These are phyloP conservation scores for Unio delphinus DNA, from an alignment of 2,888 invertebrate species.

Conservation along the genomic window DNA sequence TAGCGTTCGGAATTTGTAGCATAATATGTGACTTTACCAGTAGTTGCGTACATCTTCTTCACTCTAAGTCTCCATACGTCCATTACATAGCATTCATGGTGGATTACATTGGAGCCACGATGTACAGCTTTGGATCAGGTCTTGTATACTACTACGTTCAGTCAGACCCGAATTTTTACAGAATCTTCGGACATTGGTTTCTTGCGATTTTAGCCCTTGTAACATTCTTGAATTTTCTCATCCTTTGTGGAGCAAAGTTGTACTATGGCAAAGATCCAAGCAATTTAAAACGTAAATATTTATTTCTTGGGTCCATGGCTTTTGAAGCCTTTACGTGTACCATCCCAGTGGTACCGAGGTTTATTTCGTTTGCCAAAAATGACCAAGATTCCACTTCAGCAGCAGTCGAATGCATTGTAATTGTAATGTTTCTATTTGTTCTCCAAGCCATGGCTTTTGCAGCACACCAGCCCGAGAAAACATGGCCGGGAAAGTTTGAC, in stretches of 20 bases:
- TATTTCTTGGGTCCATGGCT: conserved; percentile 31
- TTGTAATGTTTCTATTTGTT: conserved; percentile 23
- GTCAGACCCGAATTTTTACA: conserved; percentile 26
- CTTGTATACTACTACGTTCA: conserved; percentile 32
- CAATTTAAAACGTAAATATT: conserved; percentile 37
- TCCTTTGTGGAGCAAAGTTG: conserved; percentile 33
- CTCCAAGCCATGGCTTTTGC: conserved; percentile 40
- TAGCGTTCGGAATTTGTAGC: conserved; percentile 34
- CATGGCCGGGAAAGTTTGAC: conserved; percentile 57
- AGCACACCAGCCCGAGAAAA: conserved; percentile 53
- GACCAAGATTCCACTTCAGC: conserved; percentile 22
- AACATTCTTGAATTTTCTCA: conserved; percentile 33
- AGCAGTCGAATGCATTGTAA: conserved; percentile 31
- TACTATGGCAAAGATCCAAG: conserved; percentile 39
- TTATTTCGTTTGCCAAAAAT: conserved; percentile 25
- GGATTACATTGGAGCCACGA: conserved; percentile 42
- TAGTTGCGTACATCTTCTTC: conserved; percentile 35
- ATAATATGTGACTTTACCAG: conserved; percentile 34
- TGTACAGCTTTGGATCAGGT: conserved; percentile 38
- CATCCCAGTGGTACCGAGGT: conserved; percentile 35
- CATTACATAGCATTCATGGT: conserved; percentile 44
- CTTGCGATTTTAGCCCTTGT: conserved; percentile 24
- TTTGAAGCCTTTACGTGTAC: conserved; percentile 26
- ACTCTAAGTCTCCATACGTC: conserved; percentile 33
- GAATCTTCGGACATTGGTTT: conserved; percentile 12